Evolutionary conservation across 2,797 vertebrate species (phyloP), one percentile per base, ranked within the genome.

Genomic region (Melanotaenia parkinsoni): DNA sequence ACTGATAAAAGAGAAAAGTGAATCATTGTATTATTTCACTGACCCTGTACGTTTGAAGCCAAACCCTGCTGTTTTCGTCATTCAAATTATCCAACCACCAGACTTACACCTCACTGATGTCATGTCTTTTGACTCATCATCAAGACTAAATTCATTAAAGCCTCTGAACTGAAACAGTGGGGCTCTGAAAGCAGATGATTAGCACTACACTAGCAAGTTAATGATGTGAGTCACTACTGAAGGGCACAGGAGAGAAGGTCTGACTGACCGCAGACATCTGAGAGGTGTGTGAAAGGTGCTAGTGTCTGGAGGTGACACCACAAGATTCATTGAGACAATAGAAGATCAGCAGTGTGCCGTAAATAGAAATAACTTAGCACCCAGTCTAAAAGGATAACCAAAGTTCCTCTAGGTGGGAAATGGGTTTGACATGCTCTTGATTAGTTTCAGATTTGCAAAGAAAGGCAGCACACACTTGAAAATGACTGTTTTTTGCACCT

Each of bases 1-100:
- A 80, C 22, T 89, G 83, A 89, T 89, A 86, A 86, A 77, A 87
- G 82, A 67, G 67, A 84, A 84, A 76, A 87, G 76, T 72, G 65
- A 87, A 82, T 82, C 70, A 75, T 63, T 89, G 62, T 64, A 83
- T 92, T 85, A 89, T 89, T 76, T 72, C 65, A 69, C 71, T 83
- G 74, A 89, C 88, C 83, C 81, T 79, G 62, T 74, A 88, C 67
- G 63, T 85, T 82, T 66, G 77, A 82, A 76, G 72, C 63, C 75
- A 75, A 89, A 72, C 60, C 73, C 83, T 63, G 63, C 77, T 74
- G 71, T 43, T 80, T 79, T 68, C 66, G 60, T 74, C 40, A 86
- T 87, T 83, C 79, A 91, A 84, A 90, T 89, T 6, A 81, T 59
- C 67, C 61, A 71, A 80, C 81, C 43, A 9, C 80, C 56, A 81